phyloP scores from a whole-genome alignment of 2,113 vertebrate species.

The Myiagra hebetior region DNA sequence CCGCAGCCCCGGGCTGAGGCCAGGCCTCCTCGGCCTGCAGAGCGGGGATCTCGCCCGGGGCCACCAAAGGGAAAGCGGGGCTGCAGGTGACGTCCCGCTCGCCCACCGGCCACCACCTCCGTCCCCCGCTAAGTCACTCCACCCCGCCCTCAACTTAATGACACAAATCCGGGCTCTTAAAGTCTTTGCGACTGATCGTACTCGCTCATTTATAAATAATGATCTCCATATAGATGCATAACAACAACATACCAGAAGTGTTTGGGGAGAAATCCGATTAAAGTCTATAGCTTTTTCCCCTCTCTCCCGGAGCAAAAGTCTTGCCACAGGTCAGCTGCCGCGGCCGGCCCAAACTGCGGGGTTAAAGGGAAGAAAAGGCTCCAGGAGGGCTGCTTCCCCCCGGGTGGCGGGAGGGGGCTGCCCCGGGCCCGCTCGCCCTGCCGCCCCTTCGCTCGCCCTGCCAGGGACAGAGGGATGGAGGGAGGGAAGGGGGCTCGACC shows the following conservation, averaged over 20 bases:
- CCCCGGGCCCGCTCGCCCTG: not conserved
- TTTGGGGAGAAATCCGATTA: slow-evolving; percentile 54
- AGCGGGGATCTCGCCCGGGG: not conserved
- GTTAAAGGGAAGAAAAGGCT: not conserved
- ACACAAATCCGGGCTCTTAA: slow-evolving; percentile 58
- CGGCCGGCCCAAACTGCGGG: not conserved
- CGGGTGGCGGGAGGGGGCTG: not conserved
- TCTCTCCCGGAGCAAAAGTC: slow-evolving; percentile 18
- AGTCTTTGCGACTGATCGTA: slow-evolving; percentile 44
- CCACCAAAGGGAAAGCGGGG: not conserved
- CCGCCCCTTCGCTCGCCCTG: not conserved
- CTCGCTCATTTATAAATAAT: slow-evolving; percentile 58
- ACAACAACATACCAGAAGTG: slow-evolving; percentile 56
- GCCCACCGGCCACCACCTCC: not conserved
- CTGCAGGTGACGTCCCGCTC: not conserved
- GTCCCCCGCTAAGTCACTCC: not conserved
- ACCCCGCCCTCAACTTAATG: slow-evolving; percentile 4
- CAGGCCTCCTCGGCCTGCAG: not conserved
- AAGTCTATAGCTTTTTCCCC: not conserved
- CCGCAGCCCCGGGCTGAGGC: not conserved
- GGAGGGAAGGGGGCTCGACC: not conserved
- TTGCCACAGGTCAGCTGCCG: not conserved
- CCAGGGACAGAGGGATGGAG: no score
- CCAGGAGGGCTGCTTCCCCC: not conserved
- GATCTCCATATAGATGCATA: slow-evolving; percentile 53